Conservation (phyloP, 2,797 vertebrate genomes). For the Pygocentrus nattereri region DNA sequence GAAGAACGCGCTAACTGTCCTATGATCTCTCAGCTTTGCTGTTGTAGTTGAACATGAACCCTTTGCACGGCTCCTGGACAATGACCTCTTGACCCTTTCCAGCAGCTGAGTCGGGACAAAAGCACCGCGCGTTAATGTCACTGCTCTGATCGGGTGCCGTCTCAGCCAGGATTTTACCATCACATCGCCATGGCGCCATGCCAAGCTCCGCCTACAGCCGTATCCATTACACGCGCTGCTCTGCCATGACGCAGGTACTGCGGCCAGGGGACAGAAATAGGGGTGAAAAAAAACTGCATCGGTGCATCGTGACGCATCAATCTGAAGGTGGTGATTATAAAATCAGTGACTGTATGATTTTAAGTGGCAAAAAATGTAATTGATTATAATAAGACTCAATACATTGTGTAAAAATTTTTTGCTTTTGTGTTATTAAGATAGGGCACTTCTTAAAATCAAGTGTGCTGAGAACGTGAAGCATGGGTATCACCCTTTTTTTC, state of each 20-base stretch:
- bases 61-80: not conserved
- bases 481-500: too few relatives aligned
- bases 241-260: constrained; percentile 33
- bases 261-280: constrained; percentile 5
- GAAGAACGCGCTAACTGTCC: not conserved
- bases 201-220: constrained; percentile 1
- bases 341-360: too few relatives aligned
- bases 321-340: not conserved
- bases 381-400: too few relatives aligned
- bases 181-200: not conserved
- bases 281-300: not conserved
- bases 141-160: not conserved
- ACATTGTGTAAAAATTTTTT: too few relatives aligned
- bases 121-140: not conserved
- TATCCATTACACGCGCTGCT: constrained; percentile 34
- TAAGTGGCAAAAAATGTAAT: too few relatives aligned
- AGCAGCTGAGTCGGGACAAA: constrained; percentile 32
- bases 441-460: too few relatives aligned
- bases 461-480: too few relatives aligned
- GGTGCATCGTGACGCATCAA: not conserved
- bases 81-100: constrained; percentile 19
- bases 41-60: not conserved
- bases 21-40: not conserved
- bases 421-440: too few relatives aligned
- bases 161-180: not conserved